Base-by-base conservation (phyloP, 92 coral and sea anemone species). In the Siderastrea siderea region DNA sequence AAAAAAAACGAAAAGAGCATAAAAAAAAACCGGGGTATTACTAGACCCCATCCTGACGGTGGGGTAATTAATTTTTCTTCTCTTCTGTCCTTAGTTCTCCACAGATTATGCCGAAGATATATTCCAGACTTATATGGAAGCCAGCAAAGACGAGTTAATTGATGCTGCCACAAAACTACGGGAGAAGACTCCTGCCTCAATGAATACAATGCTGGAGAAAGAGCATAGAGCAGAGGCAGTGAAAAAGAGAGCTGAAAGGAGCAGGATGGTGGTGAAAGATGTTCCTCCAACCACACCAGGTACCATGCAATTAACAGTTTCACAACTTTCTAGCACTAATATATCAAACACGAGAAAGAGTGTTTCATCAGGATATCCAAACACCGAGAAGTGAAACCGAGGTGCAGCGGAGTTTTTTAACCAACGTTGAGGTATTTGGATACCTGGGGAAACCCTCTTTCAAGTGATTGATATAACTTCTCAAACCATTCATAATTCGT, bases 281-380 rank as follows among this genome's bases (percentile, higher is more conserved):
- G 72, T 68, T 49, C 72, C 72, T 38, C 72, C 72, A 38, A 68
- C 72, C 49, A 68, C 48, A 68, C 72, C 72, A 38, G 72, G 72
- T 68, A 38, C 67, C 15, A 5, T 51, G n/a, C n/a, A 6, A 7
- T 55, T 55, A 7, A 1, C 12, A 7, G 5, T 55, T 5, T 65
- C 6, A 4, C 7, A 65, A 6, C n/a, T 4, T 3, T 63, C 38
- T 13, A 63, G 5, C 38, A 63, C 68, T 63, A n/a, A 2, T 4
- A 5, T 63, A 6, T 4, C 26, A 63, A 63, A 8, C 14, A 52
- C 8, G 57, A 8, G 8, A 13, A 63, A 13, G 2, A 63, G n/a
- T 15, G n/a, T 65, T 38, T n/a, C n/a, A n/a, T n/a, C n/a, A n/a
- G n/a, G n/a, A n/a, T n/a, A n/a, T n/a, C n/a, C n/a, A 65, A 38